Evolutionary conservation across 2,888 invertebrate species (phyloP).

Genomic region (Dusona sp.): DNA sequence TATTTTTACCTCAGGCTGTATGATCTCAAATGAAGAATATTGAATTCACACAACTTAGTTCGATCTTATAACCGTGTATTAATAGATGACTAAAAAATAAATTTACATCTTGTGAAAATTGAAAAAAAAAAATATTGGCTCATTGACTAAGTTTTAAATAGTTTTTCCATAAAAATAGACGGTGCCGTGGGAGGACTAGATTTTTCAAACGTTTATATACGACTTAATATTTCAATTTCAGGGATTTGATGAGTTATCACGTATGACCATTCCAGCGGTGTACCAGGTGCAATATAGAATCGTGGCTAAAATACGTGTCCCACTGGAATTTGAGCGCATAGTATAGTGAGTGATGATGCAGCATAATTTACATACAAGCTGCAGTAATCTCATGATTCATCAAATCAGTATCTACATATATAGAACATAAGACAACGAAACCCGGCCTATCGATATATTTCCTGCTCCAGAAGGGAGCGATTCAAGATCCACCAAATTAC

Average conservation of each 20-base stretch:
- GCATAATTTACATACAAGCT: neutral
- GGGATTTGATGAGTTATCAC: neutral
- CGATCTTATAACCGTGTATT: neutral
- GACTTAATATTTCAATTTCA: neutral
- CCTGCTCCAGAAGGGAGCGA: slow-evolving; percentile 9
- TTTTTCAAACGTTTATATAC: neutral
- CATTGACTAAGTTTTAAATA: neutral
- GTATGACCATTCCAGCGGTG: neutral
- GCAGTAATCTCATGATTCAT: neutral
- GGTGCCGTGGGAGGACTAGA: neutral
- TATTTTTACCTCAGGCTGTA: neutral
- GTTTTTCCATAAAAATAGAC: neutral
- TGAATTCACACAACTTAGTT: too few relatives aligned
- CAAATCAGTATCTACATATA: neutral
- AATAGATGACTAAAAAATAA: neutral
- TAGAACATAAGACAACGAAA: neutral
- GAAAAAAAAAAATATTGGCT: neutral
- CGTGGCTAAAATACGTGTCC: slow-evolving; percentile 2
- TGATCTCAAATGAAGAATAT: too few relatives aligned
- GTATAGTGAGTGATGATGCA: slow-evolving; percentile 33
- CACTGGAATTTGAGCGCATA: neutral
- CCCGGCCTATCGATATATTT: slow-evolving; percentile 36
- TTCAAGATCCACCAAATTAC: slow-evolving; percentile 16
- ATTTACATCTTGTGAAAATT: neutral
- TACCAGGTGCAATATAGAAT: slow-evolving; percentile 18